Conservation (phyloP, 2,113 vertebrate species). For the Zosterops hypoxanthus region DNA sequence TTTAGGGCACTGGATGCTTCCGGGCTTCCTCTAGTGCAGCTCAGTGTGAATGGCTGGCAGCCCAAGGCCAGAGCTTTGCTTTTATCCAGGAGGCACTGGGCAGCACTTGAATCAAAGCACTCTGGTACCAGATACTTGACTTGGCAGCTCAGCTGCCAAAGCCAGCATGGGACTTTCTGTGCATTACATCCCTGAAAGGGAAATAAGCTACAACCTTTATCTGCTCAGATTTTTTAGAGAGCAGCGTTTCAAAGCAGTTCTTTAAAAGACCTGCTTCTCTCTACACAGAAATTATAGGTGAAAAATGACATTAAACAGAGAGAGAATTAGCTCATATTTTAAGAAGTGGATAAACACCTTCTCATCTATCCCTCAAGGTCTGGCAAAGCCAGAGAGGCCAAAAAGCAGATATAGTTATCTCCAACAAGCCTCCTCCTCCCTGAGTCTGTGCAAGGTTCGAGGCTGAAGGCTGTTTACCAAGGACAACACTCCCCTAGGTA, state of each 20-base stretch:
- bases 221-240: background rate
- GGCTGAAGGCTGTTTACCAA: background rate
- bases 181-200: background rate
- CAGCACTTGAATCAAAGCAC: background rate
- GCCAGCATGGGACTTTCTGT: background rate
- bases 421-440: background rate
- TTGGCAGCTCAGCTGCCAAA: slow-evolving; percentile 14
- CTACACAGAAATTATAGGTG: background rate
- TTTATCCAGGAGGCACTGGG: background rate
- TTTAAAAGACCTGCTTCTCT: background rate
- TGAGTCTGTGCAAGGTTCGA: background rate
- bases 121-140: background rate
- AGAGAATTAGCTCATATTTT: background rate
- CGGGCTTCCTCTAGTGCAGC: background rate
- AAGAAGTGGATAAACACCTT: background rate
- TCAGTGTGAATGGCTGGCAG: background rate
- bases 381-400: background rate
- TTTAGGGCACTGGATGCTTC: background rate
- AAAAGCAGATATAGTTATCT: background rate
- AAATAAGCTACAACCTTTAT: background rate
- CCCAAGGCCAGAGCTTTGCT: background rate
- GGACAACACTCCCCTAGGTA: background rate
- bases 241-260: background rate
- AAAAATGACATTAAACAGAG: background rate
- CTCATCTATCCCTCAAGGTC: background rate